These are phyloP conservation scores for Phenganax subtilis DNA, from an alignment of 92 coral and sea anemone genomes.

Conservation along the genomic window DNA sequence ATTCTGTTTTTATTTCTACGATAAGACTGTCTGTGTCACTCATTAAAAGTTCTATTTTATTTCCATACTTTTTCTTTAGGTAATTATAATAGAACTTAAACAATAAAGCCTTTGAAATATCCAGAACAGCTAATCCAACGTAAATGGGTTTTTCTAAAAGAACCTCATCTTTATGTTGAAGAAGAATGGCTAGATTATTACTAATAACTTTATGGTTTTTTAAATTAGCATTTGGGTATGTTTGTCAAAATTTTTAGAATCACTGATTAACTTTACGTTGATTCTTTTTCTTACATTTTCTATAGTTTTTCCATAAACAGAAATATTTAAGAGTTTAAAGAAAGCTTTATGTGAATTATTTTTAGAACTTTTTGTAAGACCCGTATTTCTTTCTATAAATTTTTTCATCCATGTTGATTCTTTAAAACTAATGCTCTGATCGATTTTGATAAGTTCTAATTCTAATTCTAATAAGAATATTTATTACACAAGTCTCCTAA, in stretches of 20 bases:
- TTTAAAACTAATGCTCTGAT: background rate
- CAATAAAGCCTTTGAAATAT: background rate
- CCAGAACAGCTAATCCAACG: background rate
- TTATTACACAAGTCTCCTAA: background rate
- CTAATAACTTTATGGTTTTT: background rate
- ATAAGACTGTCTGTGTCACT: constrained; percentile 6
- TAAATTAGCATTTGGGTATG: background rate
- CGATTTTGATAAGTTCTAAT: background rate
- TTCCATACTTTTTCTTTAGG: background rate
- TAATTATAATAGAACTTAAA: background rate
- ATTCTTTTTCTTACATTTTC: background rate
- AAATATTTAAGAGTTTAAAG: background rate
- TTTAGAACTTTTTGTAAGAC: background rate
- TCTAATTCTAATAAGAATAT: background rate
- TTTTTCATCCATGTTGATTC: background rate
- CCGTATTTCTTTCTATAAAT: background rate
- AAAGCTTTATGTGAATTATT: background rate
- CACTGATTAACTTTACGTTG: background rate
- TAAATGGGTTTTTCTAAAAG: background rate
- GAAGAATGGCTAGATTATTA: background rate
- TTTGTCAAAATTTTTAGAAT: background rate
- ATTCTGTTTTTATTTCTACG: background rate
- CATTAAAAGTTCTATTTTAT: background rate
- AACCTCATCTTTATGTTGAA: background rate
- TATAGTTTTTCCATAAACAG: background rate